Evolutionary conservation across 1,140 invertebrate species (phyloP), one percentile per base, ranked within the genome.

Genomic region (Gyrodactylus salaris): DNA sequence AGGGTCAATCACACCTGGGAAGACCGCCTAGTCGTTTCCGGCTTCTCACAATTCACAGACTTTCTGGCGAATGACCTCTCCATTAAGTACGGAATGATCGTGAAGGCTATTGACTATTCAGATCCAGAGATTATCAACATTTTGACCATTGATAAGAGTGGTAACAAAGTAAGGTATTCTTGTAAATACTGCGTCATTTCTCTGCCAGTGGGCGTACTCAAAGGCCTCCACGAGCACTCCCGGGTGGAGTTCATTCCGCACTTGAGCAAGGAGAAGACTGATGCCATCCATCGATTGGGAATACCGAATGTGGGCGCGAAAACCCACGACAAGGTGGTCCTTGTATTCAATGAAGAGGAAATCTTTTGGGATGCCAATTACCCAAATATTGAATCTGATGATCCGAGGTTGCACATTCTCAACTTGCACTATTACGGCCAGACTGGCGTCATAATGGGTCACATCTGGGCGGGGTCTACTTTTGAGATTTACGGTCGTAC

Each of bases 141-240:
- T 16, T 16, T n/a, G 7, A n/a, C 34, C 34, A 7, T 54, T 16
- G 34, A 54, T 54, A 7, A 7, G 7, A n/a, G n/a, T 7, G 34
- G 34, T 1, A 71, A 71, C n/a, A 25, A 71, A 25, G 20, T 24
- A 22, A 1, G 7, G 24, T 71, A 71, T 25, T 21, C 20, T 24
- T 71, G 70, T 71, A 71, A 71, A 71, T 27, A 69, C 21, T 73
- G 72, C 26, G 26, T 73, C n/a, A 26, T 73, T 24, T 73, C 72
- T 69, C 26, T 73, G 20, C 72, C 72, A 20, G 72, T 69, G n/a
- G 72, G 72, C 26, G 72, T 73, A 1, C 26, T 73, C 21, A 73
- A 73, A 27, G 26, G 26, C 20, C 26, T 73, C 20, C 21, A 73
- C 26, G 21, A 22, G 27, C 20, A 20, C 1, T 25, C 22, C n/a